Evolutionary conservation across 2,797 vertebrate species (phyloP).

Genomic region (Enteromius fasciolatus): DNA sequence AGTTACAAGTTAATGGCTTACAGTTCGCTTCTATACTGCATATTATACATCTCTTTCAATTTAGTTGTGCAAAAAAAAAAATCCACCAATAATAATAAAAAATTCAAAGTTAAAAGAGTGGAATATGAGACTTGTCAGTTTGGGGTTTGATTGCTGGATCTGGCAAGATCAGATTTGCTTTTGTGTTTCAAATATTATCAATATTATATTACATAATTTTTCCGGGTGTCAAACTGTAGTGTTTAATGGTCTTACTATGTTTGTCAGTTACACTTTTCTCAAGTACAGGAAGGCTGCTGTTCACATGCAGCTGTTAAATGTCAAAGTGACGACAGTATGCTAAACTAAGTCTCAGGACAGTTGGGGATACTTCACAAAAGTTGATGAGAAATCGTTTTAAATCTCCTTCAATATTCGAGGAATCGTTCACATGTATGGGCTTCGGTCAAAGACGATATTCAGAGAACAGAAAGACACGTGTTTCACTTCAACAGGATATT

Average conservation of each 20-base stretch:
- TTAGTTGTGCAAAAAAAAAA: constrained; percentile 5
- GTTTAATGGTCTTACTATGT: constrained; percentile 13
- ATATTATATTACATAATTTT: constrained; percentile 6
- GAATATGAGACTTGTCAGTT: background rate
- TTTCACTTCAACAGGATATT: constrained; percentile 61
- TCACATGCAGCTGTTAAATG: constrained; percentile 7
- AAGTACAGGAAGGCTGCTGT: constrained; percentile 21
- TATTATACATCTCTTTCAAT: constrained; percentile 38
- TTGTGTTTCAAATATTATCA: background rate
- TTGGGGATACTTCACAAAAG: constrained; percentile 25
- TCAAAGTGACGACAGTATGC: constrained; percentile 21
- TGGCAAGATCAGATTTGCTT: constrained; percentile 9
- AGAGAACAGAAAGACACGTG: constrained; percentile 33
- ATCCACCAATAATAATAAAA: background rate
- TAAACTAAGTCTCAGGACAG: constrained; percentile 32
- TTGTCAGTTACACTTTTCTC: constrained; percentile 25
- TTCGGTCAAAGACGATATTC: constrained; percentile 39
- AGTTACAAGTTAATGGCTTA: constrained; percentile 54
- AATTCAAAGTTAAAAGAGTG: background rate
- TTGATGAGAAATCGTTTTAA: background rate
- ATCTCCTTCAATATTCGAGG: constrained; percentile 32
- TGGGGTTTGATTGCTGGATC: background rate
- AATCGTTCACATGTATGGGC: constrained; percentile 44
- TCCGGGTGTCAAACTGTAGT: background rate
- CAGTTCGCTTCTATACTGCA: constrained; percentile 48